These are phyloP conservation scores for Oryzias sinensis DNA, from an alignment of 2,797 vertebrate genomes.

Conservation along the genomic window DNA sequence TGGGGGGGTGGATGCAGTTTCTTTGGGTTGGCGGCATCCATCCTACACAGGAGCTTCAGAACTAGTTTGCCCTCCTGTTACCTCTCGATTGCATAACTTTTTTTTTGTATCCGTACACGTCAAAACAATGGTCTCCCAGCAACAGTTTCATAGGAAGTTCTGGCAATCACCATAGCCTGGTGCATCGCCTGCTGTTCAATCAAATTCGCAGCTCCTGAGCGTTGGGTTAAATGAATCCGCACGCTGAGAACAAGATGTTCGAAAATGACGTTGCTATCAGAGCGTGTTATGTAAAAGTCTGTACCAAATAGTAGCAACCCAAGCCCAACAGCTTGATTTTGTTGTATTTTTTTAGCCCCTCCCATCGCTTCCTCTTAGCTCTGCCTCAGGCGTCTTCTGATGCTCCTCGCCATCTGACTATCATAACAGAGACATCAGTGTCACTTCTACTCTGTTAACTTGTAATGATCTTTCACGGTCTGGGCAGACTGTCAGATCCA, in stretches of 20 bases:
- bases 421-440: slow-evolving; percentile 22
- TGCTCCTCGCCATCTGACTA: slow-evolving; percentile 41
- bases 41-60: slow-evolving; percentile 17
- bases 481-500: slow-evolving; percentile 9
- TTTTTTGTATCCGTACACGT: slow-evolving; percentile 9
- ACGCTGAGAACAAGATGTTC: slow-evolving; percentile 5
- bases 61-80: slow-evolving; percentile 21
- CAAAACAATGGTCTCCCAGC: slow-evolving; percentile 15
- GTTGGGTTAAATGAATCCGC: background rate
- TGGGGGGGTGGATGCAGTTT: slow-evolving; percentile 44
- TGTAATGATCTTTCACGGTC: slow-evolving; percentile 17
- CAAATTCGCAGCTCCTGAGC: slow-evolving; percentile 2
- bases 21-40: slow-evolving; percentile 38
- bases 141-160: background rate
- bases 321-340: no score
- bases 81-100: slow-evolving; percentile 20
- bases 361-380: slow-evolving; percentile 10
- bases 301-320: slow-evolving; percentile 15
- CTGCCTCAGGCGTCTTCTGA: slow-evolving; percentile 26
- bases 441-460: slow-evolving; percentile 28
- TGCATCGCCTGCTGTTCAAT: slow-evolving; percentile 24
- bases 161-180: slow-evolving; percentile 4
- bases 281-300: slow-evolving; percentile 15
- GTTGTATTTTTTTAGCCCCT: slow-evolving; percentile 11
- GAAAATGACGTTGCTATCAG: slow-evolving; percentile 8